Evolutionary conservation across 2,888 invertebrate genomes (phyloP), one percentile per base, ranked within the genome.

Genomic region (Caenorhabditis plicata): DNA sequence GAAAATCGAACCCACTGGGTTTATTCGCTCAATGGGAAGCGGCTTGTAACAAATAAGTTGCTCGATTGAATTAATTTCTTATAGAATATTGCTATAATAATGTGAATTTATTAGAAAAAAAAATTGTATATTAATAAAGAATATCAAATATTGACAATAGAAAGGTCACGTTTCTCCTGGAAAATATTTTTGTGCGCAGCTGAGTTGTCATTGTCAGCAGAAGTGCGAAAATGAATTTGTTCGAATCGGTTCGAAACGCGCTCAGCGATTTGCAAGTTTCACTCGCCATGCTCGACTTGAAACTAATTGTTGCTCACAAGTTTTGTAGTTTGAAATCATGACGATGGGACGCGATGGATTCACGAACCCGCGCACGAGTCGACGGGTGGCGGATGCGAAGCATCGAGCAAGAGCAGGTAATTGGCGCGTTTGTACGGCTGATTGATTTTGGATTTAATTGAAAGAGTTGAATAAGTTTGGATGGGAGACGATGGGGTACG

Each of bases 321-420:
- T 4, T 29, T 50, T 55, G 11, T 50, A 61, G 54, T 38, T 46
- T 32, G 50, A 54, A 44, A 9, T 58, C 15, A 58, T 58, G 58
- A 35, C 50, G n/a, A 26, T 54, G 23, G 54, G 50, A 31, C 49
- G 29, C 40, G 46, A 54, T 50, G 29, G 17, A 22, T 60, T 54
- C 27, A 42, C 46, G 23, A 17, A 50, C 17, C 43, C 60, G 3
- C 46, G 67, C 22, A 50, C 64, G 7, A 41, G 41, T 31, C 44
- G 61, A 51, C 55, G 70, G 11, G 60, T 77, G 9, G 64, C 61
- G 11, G 48, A 46, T 8, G 73, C 68, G 5, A 78, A 78, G 44
- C 55, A 52, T 17, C 72, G 65, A 52, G 77, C 77, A 7, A 64
- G 78, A 31, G 61, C 75, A 29, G 75, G 75, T 75, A 57, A 27